A percentile compares a stretch with the other conserved stretches of the same genome.
Evolutionary conservation across 2,113 vertebrate genomes (phyloP).

Genomic region (Myiopsitta monachus): DNA sequence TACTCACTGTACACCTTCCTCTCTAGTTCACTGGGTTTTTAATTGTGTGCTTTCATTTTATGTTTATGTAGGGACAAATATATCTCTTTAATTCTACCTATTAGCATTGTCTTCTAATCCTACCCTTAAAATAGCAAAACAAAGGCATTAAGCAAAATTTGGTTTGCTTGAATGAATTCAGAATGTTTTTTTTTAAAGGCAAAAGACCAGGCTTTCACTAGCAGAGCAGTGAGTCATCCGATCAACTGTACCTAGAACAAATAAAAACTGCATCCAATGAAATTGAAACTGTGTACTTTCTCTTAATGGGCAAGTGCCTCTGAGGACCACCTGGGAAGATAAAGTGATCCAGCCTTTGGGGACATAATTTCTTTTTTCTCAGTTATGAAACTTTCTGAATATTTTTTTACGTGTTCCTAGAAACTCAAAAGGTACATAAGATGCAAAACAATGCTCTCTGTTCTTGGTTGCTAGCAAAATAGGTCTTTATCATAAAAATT

Average conservation of each 20-base stretch:
- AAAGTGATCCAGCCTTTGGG: constrained; percentile 53
- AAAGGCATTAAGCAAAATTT: constrained; percentile 39
- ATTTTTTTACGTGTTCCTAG: neutral
- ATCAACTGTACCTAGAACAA: constrained; percentile 64
- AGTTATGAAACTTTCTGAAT: neutral
- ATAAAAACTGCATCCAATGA: constrained; percentile 58
- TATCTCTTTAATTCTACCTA: constrained; percentile 8
- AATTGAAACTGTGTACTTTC: constrained; percentile 53
- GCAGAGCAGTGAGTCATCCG: constrained; percentile 64
- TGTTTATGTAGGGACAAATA: neutral
- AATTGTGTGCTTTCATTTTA: constrained; percentile 42
- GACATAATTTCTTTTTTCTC: constrained; percentile 47
- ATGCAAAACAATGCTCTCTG: neutral
- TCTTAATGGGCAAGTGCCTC: constrained; percentile 54
- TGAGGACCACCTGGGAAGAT: constrained; percentile 16
- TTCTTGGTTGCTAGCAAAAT: neutral
- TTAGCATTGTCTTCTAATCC: constrained; percentile 27
- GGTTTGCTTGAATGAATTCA: constrained; percentile 32
- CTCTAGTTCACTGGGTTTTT: neutral
- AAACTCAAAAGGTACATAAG: neutral
- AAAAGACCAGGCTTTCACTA: constrained; percentile 54
- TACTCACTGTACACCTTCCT: neutral
- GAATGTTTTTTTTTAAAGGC: constrained; percentile 50
- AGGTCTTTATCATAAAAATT: neutral
- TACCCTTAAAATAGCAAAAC: constrained; percentile 30